These are phyloP conservation scores for Lasaia peninsularis DNA, from an alignment of 1,140 invertebrate genomes.

Conservation along the genomic window DNA sequence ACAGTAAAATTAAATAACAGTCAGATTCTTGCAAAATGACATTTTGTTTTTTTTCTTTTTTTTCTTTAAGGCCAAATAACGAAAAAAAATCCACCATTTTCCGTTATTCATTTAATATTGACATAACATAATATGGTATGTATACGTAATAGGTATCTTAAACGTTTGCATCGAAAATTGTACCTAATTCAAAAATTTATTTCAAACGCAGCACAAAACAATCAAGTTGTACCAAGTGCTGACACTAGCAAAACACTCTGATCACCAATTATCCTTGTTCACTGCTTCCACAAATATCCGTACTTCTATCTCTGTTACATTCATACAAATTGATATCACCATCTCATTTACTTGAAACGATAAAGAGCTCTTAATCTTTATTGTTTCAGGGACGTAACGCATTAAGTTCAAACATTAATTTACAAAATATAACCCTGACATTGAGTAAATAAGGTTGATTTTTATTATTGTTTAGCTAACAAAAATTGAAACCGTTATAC, in stretches of 20 bases:
- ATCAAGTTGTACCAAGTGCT: constrained; percentile 57
- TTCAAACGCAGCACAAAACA: constrained; percentile 50
- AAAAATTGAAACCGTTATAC: not conserved
- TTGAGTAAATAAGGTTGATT: not conserved
- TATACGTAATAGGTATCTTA: too few relatives aligned
- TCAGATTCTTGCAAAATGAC: too few relatives aligned
- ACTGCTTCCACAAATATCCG: constrained; percentile 48
- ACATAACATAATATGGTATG: too few relatives aligned
- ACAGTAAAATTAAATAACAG: too few relatives aligned
- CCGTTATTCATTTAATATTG: too few relatives aligned
- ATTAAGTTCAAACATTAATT: not conserved
- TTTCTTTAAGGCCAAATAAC: too few relatives aligned
- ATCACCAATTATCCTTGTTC: constrained; percentile 69
- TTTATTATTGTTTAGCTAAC: not conserved
- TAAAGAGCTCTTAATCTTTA: constrained; percentile 54
- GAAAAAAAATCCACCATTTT: too few relatives aligned
- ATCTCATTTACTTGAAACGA: constrained; percentile 37
- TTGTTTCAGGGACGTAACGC: constrained; percentile 17
- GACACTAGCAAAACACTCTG: constrained; percentile 66
- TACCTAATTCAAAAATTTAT: not conserved
- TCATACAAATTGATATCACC: constrained; percentile 9
- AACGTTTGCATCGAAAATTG: too few relatives aligned
- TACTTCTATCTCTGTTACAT: constrained; percentile 35
- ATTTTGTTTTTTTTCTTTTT: too few relatives aligned
- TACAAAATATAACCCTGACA: not conserved